These are phyloP conservation scores for Sycobia sp. DNA, from an alignment of 1,140 invertebrate genomes.

Conservation along the genomic window DNA sequence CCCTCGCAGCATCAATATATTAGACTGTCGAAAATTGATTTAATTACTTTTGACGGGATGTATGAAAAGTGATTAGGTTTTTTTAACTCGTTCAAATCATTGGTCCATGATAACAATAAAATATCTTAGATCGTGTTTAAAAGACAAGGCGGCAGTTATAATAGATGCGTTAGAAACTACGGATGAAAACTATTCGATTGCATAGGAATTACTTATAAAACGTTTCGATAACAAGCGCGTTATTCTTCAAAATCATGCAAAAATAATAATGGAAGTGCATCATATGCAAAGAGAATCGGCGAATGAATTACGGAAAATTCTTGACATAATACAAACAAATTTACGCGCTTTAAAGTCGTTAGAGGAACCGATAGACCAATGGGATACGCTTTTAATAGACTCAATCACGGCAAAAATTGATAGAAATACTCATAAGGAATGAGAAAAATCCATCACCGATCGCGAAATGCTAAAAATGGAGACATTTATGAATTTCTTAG, in stretches of 20 bases:
- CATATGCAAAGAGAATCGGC: background rate
- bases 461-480: background rate
- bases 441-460: background rate
- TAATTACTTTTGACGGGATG: background rate
- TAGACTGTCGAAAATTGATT: background rate
- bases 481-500: background rate
- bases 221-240: background rate
- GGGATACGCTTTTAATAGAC: background rate
- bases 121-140: background rate
- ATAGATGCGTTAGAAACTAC: background rate
- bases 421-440: background rate
- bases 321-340: background rate
- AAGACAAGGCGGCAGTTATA: background rate
- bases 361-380: background rate
- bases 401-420: background rate
- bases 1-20: background rate
- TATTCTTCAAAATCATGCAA: background rate
- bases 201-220: background rate
- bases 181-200: background rate
- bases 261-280: background rate
- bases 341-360: background rate
- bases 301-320: background rate
- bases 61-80: background rate
- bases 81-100: background rate
- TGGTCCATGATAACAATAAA: background rate